A percentile compares a stretch with the other conserved stretches of the same genome.
These are phyloP conservation scores for Halictus quadricinctus DNA, from an alignment of 2,888 invertebrate genomes.

Conservation along the genomic window DNA sequence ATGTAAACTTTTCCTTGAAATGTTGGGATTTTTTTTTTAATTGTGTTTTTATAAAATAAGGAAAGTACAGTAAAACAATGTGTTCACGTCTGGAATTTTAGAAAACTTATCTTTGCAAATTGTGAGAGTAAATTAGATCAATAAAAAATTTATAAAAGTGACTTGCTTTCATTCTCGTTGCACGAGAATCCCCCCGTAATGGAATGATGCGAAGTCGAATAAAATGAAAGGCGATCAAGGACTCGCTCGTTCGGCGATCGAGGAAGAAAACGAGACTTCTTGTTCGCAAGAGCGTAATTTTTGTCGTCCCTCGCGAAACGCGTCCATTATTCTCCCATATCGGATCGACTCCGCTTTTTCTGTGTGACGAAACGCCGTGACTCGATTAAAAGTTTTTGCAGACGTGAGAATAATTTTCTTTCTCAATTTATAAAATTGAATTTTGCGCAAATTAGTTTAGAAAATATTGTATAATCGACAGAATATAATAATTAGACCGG, in stretches of 20 bases:
- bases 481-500: too few species aligned
- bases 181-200: background rate
- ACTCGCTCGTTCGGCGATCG: background rate
- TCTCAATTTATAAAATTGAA: too few species aligned
- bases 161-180: background rate
- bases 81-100: too few species aligned
- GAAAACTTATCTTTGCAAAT: background rate
- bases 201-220: background rate
- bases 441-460: too few species aligned
- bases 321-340: background rate
- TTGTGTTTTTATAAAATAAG: too few species aligned
- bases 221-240: background rate
- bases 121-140: background rate
- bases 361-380: background rate
- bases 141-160: background rate
- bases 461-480: too few species aligned
- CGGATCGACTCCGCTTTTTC: background rate
- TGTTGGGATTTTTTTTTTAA: background rate
- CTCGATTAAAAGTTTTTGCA: background rate
- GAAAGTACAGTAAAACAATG: too few species aligned
- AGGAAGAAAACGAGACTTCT: background rate
- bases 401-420: too few species aligned
- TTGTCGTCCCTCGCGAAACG: background rate
- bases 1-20: background rate
- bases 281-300: background rate